Base-by-base conservation (phyloP, 2,888 invertebrate genomes). In the Nemurella pictetii region DNA sequence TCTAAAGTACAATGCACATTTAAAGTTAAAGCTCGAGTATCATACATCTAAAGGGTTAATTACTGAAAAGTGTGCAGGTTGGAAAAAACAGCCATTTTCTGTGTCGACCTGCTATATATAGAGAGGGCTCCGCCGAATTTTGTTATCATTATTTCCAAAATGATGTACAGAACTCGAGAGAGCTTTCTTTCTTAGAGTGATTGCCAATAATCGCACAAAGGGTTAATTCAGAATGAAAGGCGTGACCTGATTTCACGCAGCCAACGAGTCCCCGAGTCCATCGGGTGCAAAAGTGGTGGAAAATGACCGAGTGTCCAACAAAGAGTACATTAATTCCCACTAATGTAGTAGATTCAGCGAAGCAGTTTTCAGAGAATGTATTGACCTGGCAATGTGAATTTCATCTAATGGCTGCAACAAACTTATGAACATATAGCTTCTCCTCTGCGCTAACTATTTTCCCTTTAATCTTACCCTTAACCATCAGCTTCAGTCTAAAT, bases 401-500 rank as follows among this genome's bases (percentile, higher is more conserved):
- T 55, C 55, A 55, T 55, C 55, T 55, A 55, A 55, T 55, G 55
- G 55, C n/a, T n/a, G n/a, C 55, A 55, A 3, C 55, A 55, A 55
- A 55, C 55, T 55, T 55, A 55, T 55, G 5, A 20, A 55, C 55
- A 55, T 55, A 55, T 55, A 55, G 55, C 55, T 55, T 55, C 9
- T 55, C 9, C 15, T 20, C 20, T 12, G 55, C 55, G 55, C 55
- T 55, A 55, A 55, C 55, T 55, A 55, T 55, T 55, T 55, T 55
- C 55, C 12, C 55, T 55, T 55, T 55, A 55, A 55, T 55, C 55
- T 55, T 12, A 20, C 55, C 55, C 55, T 55, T 55, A 55, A 55
- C 55, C 55, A 55, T 55, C 55, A 75, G 75, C 75, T 75, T 75
- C 55, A 75, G 27, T 75, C 75, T 75, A 75, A 75, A 26, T 75